Evolutionary conservation across 37 sponge, comb jelly and placozoan species (phyloP), one percentile per base, ranked within the genome.

Genomic region (Ephydatia muelleri): DNA sequence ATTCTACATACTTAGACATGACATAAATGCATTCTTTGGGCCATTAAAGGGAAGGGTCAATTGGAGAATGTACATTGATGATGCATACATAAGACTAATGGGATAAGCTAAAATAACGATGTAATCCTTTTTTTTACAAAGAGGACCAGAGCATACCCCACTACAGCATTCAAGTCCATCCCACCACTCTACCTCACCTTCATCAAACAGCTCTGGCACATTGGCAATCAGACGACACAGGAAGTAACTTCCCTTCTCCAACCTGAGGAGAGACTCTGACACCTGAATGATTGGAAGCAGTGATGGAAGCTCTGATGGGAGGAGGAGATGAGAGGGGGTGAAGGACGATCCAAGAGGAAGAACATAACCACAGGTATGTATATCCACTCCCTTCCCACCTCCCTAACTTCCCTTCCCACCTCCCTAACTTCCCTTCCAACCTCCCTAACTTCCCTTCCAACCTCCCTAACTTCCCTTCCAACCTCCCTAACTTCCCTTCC

Each of bases 181-280:
- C 57, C 3, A 26, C 37, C 32, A 37, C 3, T 77, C 11, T 2
- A 27, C n/a, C 80, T 26, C 69, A 93, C 96, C 88, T 80, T 93
- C 88, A 48, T 93, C 81, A 65, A 89, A 89, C 31, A 22, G 26
- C 73, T 85, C 70, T 3, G 94, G 94, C 68, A 84, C 38, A 72
- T 95, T 95, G 73, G 83, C 96, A 23, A 92, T 37, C 33, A 95
- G 65, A 11, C 84, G 40, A 32, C 89, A 28, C 9, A 95, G 89
- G 48, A 90, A 73, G 27, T 82, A 68, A 11, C 84, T 40, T 13
- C 94, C 94, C 25, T 81, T 87, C 26, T 80, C 37, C 27, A 82
- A 31, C 68, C 86, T 77, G 33, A 95, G 84, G 19, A 95, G 72
- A 19, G 88, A 91, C 38, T 90, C 87, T 5, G 79, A 76, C 38